Percentiles rank a stretch among this genome's conserved stretches.
Evolutionary conservation across 2,888 invertebrate species (phyloP).

Genomic region (Pterostichus madidus): DNA sequence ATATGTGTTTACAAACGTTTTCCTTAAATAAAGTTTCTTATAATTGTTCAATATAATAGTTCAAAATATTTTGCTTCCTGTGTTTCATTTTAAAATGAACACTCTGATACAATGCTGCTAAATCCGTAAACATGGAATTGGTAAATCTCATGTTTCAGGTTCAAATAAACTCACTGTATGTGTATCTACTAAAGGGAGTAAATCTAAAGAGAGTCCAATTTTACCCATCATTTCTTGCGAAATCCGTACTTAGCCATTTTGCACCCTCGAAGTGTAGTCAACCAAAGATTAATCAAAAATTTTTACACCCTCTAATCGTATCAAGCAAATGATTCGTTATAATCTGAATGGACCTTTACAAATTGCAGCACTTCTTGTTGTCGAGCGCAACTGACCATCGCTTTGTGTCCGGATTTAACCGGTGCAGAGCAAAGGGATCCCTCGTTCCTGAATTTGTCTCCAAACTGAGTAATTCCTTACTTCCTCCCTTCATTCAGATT

Average conservation of each 20-base stretch:
- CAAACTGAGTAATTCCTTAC: constrained; percentile 71
- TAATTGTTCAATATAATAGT: too few species aligned
- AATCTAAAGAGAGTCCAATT: constrained; percentile 6
- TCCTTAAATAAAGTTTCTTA: too few species aligned
- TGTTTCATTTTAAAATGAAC: too few species aligned
- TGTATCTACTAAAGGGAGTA: neutral
- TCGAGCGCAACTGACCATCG: constrained; percentile 52
- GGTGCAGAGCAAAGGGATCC: constrained; percentile 19
- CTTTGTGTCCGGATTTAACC: constrained; percentile 56
- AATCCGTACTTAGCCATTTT: constrained; percentile 13
- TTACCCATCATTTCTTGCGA: constrained; percentile 31
- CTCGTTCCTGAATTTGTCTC: constrained; percentile 65
- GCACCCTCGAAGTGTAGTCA: constrained; percentile 27
- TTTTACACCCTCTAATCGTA: constrained; percentile 76
- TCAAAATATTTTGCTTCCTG: too few species aligned
- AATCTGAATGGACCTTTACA: constrained; percentile 71
- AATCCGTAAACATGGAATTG: too few species aligned
- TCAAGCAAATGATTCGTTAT: constrained; percentile 77
- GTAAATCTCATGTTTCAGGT: too few species aligned
- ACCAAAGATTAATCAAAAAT: constrained; percentile 73
- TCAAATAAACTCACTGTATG: too few species aligned
- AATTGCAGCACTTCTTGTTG: constrained; percentile 52
- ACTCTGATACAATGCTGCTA: too few species aligned
- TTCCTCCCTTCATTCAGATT: constrained; percentile 11
- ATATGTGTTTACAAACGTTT: too few species aligned